Evolutionary conservation across 2,888 invertebrate genomes (phyloP).

Genomic region (Tipula confusa): DNA sequence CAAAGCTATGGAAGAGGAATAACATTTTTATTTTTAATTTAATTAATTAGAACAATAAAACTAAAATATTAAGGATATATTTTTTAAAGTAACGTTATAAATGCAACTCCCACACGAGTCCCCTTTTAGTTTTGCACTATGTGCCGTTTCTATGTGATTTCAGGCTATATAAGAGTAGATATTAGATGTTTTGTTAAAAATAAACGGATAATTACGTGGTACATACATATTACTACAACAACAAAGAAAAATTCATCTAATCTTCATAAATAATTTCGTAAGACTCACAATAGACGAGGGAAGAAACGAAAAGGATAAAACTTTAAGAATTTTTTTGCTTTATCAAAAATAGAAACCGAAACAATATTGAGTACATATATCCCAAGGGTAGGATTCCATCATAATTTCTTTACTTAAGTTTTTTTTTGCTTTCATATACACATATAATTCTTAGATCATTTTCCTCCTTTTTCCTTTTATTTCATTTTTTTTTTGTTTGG

Average conservation of each 20-base stretch:
- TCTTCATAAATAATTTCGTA: not conserved
- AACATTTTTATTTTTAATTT: not conserved
- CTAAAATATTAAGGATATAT: not conserved
- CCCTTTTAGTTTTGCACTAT: not conserved
- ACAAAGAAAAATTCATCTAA: not conserved
- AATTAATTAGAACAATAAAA: not conserved
- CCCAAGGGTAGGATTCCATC: slow-evolving; percentile 20
- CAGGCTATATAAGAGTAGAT: not conserved
- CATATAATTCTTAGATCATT: not conserved
- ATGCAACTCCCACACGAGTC: not conserved
- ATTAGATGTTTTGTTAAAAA: not conserved
- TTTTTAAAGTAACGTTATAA: not conserved
- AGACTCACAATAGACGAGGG: not conserved
- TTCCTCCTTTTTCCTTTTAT: not conserved
- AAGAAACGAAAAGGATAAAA: not conserved
- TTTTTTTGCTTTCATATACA: not conserved
- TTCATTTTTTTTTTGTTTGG: too few species aligned
- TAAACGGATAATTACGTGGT: not conserved
- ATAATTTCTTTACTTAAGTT: not conserved
- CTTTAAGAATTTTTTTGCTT: not conserved
- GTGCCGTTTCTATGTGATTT: not conserved
- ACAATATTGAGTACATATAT: not conserved
- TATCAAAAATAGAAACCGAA: not conserved
- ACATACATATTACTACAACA: not conserved
- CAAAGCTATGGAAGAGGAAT: not conserved